Conservation (phyloP, 2,888 invertebrate genomes). For the Choreutis nemorana region DNA sequence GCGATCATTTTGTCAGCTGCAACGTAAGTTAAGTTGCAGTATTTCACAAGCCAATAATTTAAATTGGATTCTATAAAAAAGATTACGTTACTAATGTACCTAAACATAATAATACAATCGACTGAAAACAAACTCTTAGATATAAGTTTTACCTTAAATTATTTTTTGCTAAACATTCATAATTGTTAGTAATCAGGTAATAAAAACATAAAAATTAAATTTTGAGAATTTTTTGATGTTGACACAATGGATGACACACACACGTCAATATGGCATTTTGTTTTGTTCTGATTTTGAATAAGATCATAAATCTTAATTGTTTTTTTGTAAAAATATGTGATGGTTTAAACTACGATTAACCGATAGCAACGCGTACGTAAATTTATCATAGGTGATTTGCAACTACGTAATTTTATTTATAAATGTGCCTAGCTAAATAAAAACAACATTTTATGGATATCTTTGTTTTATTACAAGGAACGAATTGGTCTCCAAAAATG, state of each 20-base stretch:
- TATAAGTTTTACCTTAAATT: no score
- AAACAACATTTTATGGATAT: no score
- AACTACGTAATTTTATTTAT: no score
- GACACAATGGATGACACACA: no score
- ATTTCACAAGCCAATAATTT: constrained; percentile 2
- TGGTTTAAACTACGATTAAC: constrained; percentile 1
- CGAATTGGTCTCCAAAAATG: no score
- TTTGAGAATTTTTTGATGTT: constrained; percentile 48
- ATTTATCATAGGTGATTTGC: no score
- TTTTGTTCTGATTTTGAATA: constrained; percentile 37
- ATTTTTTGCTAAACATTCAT: no score
- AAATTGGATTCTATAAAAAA: constrained; percentile 4
- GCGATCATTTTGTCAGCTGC: constrained; percentile 35
- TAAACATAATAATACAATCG: no score
- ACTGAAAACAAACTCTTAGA: no score
- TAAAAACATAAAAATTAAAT: constrained; percentile 45
- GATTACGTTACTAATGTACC: not conserved
- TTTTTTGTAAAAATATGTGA: constrained; percentile 2
- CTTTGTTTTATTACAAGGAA: no score
- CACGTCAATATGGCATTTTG: constrained; percentile 40
- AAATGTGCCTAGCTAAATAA: no score
- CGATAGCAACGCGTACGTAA: constrained; percentile 2
- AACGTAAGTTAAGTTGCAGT: constrained; percentile 4
- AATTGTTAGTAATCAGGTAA: constrained; percentile 39
- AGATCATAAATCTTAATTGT: constrained; percentile 7